Evolutionary conservation across 2,113 vertebrate genomes (phyloP), one percentile per base, ranked within the genome.

Genomic region (Miniopterus natalensis): DNA sequence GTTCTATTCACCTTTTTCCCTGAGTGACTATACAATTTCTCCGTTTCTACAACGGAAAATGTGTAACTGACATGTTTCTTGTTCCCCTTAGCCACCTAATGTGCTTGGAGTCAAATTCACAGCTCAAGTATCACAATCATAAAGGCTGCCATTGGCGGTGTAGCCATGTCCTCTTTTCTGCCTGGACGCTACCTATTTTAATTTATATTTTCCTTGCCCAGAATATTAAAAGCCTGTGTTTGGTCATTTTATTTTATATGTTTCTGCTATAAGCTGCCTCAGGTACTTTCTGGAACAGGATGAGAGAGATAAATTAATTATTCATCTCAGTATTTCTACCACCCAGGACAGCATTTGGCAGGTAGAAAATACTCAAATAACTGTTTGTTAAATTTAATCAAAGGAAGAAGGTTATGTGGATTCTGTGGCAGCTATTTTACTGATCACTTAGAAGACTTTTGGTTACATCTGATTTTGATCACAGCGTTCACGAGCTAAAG

Each of bases 331-430:
- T 70, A 74, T 85, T 92, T 27, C 40, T 80, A 47, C 77, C 49
- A 95, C 57, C 81, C 84, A 96, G 73, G 84, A 85, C 61, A 83
- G 42, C 1, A 1, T 91, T 91, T 95, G 91, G 73, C 78, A 49
- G 55, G 27, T 9, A 83, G 85, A 91, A 94, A 80, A 90, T 55
- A 59, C 29, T 90, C 85, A 90, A 36, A 59, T 94, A 92, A 83
- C 15, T n/a, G 12, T 95, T 95, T 75, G 84, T 81, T 97, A 93
- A 74, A 96, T 83, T 84, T 92, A 96, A 96, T 94, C 81, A 92
- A 84, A 97, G 83, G 63, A 81, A 92, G 73, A 51, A 90, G 81
- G 31, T 87, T 89, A 79, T 25, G 40, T 79, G 49, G 36, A 79
- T 79, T 93, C 87, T 84, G 45, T 75, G 84, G 84, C 63, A 89